A percentile compares a stretch with the other conserved stretches of the same genome.
phyloP scores from a whole-genome alignment of 2,113 vertebrate species.

The Elephas maximus region DNA sequence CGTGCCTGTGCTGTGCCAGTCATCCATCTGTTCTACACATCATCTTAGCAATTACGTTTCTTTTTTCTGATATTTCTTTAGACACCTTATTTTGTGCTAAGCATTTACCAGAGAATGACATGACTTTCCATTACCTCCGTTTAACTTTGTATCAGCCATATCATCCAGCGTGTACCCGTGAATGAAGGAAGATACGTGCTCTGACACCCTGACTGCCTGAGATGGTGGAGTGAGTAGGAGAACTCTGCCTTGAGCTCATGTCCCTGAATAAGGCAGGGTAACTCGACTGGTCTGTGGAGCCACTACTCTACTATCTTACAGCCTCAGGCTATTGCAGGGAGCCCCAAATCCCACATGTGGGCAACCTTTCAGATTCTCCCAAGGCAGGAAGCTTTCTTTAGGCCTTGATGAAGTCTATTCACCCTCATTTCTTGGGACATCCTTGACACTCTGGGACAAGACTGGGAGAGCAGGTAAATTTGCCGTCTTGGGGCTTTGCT shows the following conservation, averaged over 20 bases:
- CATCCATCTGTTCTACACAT: neutral
- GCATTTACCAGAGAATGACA: neutral
- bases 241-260: neutral
- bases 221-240: neutral
- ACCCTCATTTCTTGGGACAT: neutral
- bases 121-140: too few relatives aligned
- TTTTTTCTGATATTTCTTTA: slow-evolving; percentile 9
- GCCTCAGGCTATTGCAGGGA: neutral
- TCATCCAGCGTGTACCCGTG: neutral
- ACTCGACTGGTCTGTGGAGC: neutral
- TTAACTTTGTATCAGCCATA: neutral
- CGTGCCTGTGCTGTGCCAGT: neutral
- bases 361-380: neutral
- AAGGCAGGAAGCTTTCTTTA: neutral
- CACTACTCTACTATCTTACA: too few relatives aligned
- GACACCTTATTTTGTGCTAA: neutral
- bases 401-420: neutral
- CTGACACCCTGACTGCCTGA: neutral
- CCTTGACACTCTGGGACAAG: neutral
- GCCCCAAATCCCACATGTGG: neutral
- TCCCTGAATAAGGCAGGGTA: neutral
- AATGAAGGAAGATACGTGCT: neutral
- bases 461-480: too few relatives aligned
- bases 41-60: neutral
- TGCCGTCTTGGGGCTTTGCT: too few relatives aligned